These are phyloP conservation scores for Alentia gelatinosa DNA, from an alignment of 2,888 invertebrate species.

Conservation along the genomic window DNA sequence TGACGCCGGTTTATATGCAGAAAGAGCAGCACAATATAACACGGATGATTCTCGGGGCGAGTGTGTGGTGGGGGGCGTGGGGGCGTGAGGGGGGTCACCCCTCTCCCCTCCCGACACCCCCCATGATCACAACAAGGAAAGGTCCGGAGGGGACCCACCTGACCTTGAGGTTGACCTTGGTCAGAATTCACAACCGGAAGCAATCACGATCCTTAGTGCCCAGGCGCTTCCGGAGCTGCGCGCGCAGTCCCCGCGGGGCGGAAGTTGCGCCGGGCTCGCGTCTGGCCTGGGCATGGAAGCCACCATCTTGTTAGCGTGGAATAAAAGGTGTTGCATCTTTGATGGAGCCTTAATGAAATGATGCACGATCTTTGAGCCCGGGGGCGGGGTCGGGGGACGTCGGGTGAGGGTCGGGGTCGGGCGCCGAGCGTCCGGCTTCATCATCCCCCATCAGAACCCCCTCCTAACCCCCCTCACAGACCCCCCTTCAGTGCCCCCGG, in stretches of 20 bases:
- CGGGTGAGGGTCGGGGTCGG: conserved; percentile 24
- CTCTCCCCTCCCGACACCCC: not conserved
- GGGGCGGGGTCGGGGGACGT: conserved; percentile 17
- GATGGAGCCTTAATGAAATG: not conserved
- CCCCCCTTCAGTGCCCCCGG: not conserved
- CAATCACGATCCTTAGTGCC: conserved; percentile 42
- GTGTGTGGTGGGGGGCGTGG: too few relatives aligned
- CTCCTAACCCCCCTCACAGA: not conserved
- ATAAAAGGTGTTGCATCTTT: conserved; percentile 36
- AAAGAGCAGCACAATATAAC: too few relatives aligned
- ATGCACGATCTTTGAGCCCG: conserved; percentile 29
- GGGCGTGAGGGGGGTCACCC: too few relatives aligned
- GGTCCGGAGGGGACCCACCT: not conserved
- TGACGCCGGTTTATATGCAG: too few relatives aligned
- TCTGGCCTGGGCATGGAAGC: not conserved
- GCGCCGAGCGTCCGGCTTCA: not conserved
- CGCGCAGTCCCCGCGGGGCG: not conserved
- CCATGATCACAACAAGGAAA: not conserved
- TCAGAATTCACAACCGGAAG: conserved; percentile 47
- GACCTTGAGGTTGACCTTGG: conserved; percentile 11
- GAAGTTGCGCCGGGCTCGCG: not conserved
- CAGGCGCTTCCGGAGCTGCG: not conserved
- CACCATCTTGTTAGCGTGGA: conserved; percentile 11
- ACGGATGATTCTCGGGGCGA: too few relatives aligned
- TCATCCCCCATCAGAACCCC: not conserved